Evolutionary conservation across 2,888 invertebrate genomes (phyloP), one percentile per base, ranked within the genome.

Genomic region (Drosophila neotestacea): DNA sequence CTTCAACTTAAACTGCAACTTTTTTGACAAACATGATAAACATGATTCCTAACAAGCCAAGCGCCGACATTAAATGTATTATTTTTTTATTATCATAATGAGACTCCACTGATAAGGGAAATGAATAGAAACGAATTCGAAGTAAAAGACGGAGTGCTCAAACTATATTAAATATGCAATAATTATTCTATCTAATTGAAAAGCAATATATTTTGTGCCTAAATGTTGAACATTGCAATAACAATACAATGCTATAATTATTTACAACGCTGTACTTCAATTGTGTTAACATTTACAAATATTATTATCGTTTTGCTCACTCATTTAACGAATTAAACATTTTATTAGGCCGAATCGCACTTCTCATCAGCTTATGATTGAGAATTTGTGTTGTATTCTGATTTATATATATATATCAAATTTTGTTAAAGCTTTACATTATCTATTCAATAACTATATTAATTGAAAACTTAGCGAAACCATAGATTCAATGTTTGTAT

Each of bases 181-280:
- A 86, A 64, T 62, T 73, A 77, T 73, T 68, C 62, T 63, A 65
- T 58, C 66, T 72, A 86, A 85, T 74, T 79, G 67, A 80, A 56
- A 81, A 91, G 91, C 91, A 91, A 91, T 90, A 86, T 85, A 72
- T 78, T 83, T 86, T 90, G 91, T 90, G 91, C 90, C 91, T 90
- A 85, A 90, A 91, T 90, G 91, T 90, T 90, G 79, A 91, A 90
- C 82, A 91, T 90, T 85, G 87, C 81, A 90, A 80, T 88, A 87
- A 80, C 84, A 70, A 72, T 66, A 67, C 47, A 67, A 67, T 60
- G 71, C 69, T 75, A 58, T 61, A 71, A 77, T 79, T 67, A 88
- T 83, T 76, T 70, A 81, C 73, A 56, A 59, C 55, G 30, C 27
- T 44, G 10, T 59, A 58, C 30, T 77, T 39, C 55, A 62, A 46